These are phyloP conservation scores for Mormoops blainvillei DNA, from an alignment of 2,113 vertebrate species.

Conservation along the genomic window DNA sequence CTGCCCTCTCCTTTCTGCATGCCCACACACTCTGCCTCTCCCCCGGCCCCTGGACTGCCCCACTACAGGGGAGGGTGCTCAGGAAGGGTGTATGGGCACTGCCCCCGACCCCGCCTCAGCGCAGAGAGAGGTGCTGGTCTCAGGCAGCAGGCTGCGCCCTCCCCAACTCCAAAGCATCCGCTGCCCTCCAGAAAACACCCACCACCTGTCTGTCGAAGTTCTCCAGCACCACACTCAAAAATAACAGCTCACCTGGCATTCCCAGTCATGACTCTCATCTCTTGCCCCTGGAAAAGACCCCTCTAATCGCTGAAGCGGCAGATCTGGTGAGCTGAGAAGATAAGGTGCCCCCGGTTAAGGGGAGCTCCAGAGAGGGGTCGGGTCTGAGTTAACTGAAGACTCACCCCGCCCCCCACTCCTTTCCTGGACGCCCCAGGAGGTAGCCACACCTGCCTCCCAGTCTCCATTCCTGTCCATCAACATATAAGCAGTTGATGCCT, in stretches of 20 bases:
- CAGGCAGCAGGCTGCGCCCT: not conserved
- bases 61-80: not conserved
- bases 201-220: constrained; percentile 66
- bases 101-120: not conserved
- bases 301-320: constrained; percentile 71
- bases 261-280: constrained; percentile 75
- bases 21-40: too few species aligned
- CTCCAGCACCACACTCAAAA: constrained; percentile 68
- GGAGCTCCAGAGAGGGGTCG: constrained; percentile 60
- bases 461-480: constrained; percentile 43
- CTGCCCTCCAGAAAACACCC: constrained; percentile 33
- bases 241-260: constrained; percentile 71
- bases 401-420: not conserved
- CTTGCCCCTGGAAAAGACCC: constrained; percentile 57
- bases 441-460: constrained; percentile 39
- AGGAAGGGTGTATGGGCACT: not conserved
- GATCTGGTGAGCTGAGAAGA: constrained; percentile 71
- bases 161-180: too few species aligned
- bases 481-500: constrained; percentile 38
- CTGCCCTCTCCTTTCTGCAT: not conserved
- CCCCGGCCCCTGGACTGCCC: not conserved
- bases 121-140: not conserved
- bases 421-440: not conserved
- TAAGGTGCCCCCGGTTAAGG: constrained; percentile 54
- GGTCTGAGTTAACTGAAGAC: constrained; percentile 61